Evolutionary conservation across 2,113 vertebrate genomes (phyloP), one percentile per base, ranked within the genome.

Genomic region (Narcine bancroftii): DNA sequence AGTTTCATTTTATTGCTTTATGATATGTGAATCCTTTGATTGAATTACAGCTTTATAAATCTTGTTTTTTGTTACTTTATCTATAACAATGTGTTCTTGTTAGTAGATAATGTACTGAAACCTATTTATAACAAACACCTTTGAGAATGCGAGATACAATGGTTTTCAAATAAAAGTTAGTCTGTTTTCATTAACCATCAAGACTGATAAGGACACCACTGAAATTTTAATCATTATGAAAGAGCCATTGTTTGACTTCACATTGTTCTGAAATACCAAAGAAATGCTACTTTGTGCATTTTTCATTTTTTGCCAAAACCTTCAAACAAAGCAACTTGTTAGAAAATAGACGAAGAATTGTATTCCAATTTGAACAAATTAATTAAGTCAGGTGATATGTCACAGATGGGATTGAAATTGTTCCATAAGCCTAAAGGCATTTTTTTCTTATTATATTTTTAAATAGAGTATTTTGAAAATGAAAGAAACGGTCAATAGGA

Each of bases 11-110:
- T 26, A 29, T n/a, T 15, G 21, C 56, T 71, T 91, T 45, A 91
- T 66, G 65, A 87, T 87, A 87, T 91, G 24, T 91, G 47, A 91
- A 91, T 69, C 63, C 65, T 47, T 66, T 71, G 63, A 91, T 69
- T 69, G 45, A 24, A 66, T 91, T 66, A 47, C 11, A 29, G 63
- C 13, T 69, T 91, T 66, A 69, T 24, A 66, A 66, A 91, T 42
- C 39, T 26, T 36, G 9, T 1, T 71, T 66, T 87, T 91, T 42
- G n/a, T 66, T 66, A 66, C 42, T 69, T 42, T 42, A 65, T 91
- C 39, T 47, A 15, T 47, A 45, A 91, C 36, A 65, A 91, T 45
- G 65, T 91, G 87, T 91, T 69, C 50, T 69, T 69, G 89, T 91
- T 69, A 69, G 65, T 42, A 91, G 26, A 69, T 71, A 69, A 69